Evolutionary conservation across 2,797 vertebrate species (phyloP).

Genomic region (Labeo calbasu): DNA sequence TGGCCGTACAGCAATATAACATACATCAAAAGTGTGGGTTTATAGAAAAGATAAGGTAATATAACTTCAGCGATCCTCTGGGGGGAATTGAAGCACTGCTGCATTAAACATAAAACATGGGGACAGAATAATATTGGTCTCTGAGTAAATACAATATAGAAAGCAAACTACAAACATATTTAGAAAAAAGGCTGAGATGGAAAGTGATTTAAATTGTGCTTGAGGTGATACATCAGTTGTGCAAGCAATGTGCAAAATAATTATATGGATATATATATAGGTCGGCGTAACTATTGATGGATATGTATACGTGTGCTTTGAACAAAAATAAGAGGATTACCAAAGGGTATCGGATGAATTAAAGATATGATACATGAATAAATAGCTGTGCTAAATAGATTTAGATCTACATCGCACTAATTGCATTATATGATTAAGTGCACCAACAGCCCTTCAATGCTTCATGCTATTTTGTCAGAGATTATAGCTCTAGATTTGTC

Average conservation of each 20-base stretch:
- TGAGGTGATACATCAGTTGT: neutral
- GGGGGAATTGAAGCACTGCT: neutral
- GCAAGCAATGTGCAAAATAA: neutral
- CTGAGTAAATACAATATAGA: constrained; percentile 9
- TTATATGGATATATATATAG: neutral
- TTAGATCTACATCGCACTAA: neutral
- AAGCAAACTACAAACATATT: neutral
- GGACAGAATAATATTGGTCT: neutral
- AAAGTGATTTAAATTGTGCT: neutral
- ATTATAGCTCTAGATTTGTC: neutral
- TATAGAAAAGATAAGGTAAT: neutral
- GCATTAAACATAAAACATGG: constrained; percentile 1
- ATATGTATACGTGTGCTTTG: neutral
- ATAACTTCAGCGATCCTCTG: neutral
- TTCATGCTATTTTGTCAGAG: neutral
- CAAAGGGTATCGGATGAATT: neutral
- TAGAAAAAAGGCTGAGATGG: neutral
- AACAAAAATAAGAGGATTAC: neutral
- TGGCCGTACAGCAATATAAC: constrained; percentile 53
- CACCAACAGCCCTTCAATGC: neutral
- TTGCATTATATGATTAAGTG: constrained; percentile 9
- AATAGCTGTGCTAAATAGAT: neutral
- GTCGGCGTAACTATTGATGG: neutral
- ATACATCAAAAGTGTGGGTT: neutral
- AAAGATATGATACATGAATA: neutral